Evolutionary conservation across 2,113 vertebrate genomes (phyloP), one percentile per base, ranked within the genome.

Genomic region (Lasiurus cinereus): DNA sequence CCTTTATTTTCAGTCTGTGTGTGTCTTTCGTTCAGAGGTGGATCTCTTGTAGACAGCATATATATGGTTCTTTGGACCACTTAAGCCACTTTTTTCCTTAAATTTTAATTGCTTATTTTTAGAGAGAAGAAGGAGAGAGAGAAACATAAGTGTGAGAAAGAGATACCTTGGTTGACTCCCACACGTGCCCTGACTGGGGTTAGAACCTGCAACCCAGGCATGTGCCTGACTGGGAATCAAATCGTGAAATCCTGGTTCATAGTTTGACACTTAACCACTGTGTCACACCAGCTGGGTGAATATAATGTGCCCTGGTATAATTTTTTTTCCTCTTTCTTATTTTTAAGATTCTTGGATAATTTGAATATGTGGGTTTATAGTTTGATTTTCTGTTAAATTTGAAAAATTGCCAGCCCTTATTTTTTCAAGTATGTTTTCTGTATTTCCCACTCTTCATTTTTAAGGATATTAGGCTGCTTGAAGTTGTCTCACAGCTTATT

Each of bases 371-470:
- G 46, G 31, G 16, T 39, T 64, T 64, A 64, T 79, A 72, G 18
- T 50, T 80, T 80, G 33, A 9, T 80, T 64, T 62, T 33, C 8
- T 6, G 36, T 62, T 66, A 90, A 70, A 33, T 59, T 46, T 76
- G 19, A 2, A 48, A 48, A 74, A 62, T 88, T 62, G 2, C 69
- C 48, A 54, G 48, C 5, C 12, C 39, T 50, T 73, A 39, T 78
- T 90, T 86, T 50, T 86, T 79, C 36, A 90, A 43, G 18, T 86
- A 8, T 86, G 39, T 92, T 29, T 69, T 86, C 36, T 86, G 29
- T 93, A 59, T 78, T 52, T 54, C 22, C 33, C 16, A 33, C 43
- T 48, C 7, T 83, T 83, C 10, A 52, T 22, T 16, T 82, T 72
- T 50, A 48, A 83, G 54, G 54, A 73, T 73, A 36, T 73, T 83